Evolutionary conservation across 2,888 invertebrate genomes (phyloP), one percentile per base, ranked within the genome.

Genomic region (Liposcelis brunnea): DNA sequence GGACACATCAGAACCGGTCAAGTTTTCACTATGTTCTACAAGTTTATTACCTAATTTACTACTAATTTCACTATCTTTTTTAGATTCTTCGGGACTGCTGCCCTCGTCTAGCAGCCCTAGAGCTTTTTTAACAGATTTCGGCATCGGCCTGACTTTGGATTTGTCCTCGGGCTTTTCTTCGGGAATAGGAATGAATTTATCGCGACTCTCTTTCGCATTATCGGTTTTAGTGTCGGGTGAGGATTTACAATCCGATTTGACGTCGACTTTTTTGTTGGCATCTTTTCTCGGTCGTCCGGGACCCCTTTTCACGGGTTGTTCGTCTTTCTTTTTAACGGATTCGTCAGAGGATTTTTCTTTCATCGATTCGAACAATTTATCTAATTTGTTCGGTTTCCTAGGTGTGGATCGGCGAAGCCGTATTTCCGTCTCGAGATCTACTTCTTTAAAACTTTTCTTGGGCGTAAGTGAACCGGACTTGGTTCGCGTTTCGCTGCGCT

Each of bases 61-160:
- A 10, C 21, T 21, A 12, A 52, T 53, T 26, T 57, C 55, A 31
- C 21, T 49, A 16, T 54, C 52, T 33, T 57, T 56, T 26, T 26
- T 26, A 4, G 4, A 4, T 6, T 26, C 26, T 7, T 44, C 26
- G 12, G 34, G 15, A 42, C 48, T 14, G 48, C 53, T 53, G 26
- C 51, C 49, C 37, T 53, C 54, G 32, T 51, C 53, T 3, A 54
- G 49, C 14, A 54, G 44, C 4, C 50, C 53, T 14, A 52, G 43
- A 45, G 52, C 52, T 36, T 51, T 52, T 49, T 52, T 54, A 32
- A 51, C 53, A 21, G 68, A 65, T 53, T 68, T 68, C 14, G 66
- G 65, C 61, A 68, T 67, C 49, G 68, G 67, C 54, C 68, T 68
- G 45, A 65, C 65, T 50, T 67, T 62, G 31, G 57, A 64, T 38